A percentile compares a stretch with the other conserved stretches of the same genome.
phyloP scores from a whole-genome alignment of 2,888 invertebrate genomes.

The Odontocolon sp. region DNA sequence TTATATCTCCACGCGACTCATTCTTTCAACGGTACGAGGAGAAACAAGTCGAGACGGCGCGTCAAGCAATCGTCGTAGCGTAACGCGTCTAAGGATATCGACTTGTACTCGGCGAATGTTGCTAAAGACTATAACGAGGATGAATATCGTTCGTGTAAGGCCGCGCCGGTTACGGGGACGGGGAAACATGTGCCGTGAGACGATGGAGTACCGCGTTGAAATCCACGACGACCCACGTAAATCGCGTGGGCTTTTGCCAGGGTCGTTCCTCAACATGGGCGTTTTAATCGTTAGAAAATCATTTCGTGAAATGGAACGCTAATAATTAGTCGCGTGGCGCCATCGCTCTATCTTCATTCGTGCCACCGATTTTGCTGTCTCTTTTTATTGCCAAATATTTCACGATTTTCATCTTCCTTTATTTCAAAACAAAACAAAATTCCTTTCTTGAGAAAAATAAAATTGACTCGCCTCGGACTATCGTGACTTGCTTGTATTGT shows the following conservation, averaged over 20 bases:
- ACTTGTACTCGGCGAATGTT: neutral
- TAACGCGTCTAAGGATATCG: neutral
- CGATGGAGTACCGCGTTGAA: neutral
- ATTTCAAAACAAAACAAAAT: no score
- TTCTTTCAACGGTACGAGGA: no score
- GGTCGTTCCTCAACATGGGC: neutral
- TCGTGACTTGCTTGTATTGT: neutral
- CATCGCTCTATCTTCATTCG: no score
- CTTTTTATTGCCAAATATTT: no score
- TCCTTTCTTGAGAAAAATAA: no score
- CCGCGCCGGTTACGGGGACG: neutral
- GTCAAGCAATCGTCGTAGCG: neutral
- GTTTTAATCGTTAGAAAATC: neutral
- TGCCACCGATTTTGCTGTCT: no score
- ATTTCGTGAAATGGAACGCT: neutral
- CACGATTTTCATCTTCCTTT: no score
- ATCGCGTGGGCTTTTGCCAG: slow-evolving; percentile 3
- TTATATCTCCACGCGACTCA: no score
- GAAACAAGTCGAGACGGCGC: neutral
- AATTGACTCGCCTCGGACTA: no score
- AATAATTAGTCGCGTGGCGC: neutral
- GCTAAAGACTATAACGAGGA: neutral
- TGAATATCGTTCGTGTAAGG: neutral
- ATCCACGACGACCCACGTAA: slow-evolving; percentile 12
- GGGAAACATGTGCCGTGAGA: neutral